Percentiles rank a stretch among this genome's conserved stretches.
These are phyloP conservation scores for Toxostoma redivivum DNA, from an alignment of 2,113 vertebrate species.

Conservation along the genomic window DNA sequence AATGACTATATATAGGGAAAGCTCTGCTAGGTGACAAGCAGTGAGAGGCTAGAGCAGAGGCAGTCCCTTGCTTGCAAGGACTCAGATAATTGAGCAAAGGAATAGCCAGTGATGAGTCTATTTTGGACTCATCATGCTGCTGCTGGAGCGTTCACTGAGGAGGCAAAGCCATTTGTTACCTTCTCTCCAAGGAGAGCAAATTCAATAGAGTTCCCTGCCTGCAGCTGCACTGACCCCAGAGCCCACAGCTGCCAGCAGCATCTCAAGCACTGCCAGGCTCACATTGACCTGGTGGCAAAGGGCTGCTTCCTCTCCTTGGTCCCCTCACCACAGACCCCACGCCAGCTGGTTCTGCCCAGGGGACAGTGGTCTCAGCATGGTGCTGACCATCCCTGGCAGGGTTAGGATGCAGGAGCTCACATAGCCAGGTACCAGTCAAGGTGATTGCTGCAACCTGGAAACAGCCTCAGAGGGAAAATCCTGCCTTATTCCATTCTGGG, in stretches of 20 bases:
- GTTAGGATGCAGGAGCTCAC: not conserved
- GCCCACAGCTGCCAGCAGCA: fast-evolving
- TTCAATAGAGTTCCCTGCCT: not conserved
- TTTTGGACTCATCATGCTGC: not conserved
- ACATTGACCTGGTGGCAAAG: not conserved
- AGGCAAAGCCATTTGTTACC: conserved; percentile 12
- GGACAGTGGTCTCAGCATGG: fast-evolving
- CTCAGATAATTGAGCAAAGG: not conserved
- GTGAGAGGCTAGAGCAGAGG: not conserved
- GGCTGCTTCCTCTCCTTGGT: not conserved
- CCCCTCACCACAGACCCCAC: not conserved
- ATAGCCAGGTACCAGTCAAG: not conserved
- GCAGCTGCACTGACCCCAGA: not conserved
- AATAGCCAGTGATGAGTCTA: not conserved
- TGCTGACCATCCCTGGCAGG: not conserved
- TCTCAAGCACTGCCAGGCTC: not conserved
- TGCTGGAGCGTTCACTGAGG: not conserved
- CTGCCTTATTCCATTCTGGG: not conserved
- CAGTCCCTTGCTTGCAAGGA: not conserved
- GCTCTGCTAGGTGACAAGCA: not conserved
- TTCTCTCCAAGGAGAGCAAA: not conserved
- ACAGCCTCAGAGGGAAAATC: not conserved
- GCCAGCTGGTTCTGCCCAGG: fast-evolving
- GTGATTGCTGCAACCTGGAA: not conserved
- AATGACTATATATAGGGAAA: not conserved